Evolutionary conservation across 2,888 invertebrate genomes (phyloP).

Genomic region (Tuberolachnus salignus): DNA sequence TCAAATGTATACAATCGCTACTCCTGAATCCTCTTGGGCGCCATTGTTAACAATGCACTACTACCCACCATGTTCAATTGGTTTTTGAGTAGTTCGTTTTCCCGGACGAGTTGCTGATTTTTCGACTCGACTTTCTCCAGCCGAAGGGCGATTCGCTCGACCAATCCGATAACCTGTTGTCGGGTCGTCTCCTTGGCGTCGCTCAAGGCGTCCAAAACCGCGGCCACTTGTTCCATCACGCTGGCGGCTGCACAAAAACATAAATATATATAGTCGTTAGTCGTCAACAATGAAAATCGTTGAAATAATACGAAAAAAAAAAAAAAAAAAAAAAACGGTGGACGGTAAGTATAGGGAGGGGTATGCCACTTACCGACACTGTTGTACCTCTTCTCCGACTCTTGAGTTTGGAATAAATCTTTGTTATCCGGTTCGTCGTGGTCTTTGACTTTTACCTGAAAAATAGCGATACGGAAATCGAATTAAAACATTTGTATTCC

Average conservation of each 20-base stretch:
- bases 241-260: slow-evolving; percentile 57
- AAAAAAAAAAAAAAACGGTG: too few species aligned
- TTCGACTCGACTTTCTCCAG: slow-evolving; percentile 60
- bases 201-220: slow-evolving; percentile 61
- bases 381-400: slow-evolving; percentile 12
- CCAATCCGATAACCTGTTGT: slow-evolving; percentile 60
- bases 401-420: slow-evolving; percentile 27
- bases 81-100: slow-evolving; percentile 56
- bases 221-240: slow-evolving; percentile 61
- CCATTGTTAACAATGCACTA: background rate
- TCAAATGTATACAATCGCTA: background rate
- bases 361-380: slow-evolving; percentile 29
- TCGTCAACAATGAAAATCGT: too few species aligned
- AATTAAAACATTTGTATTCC: background rate
- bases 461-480: background rate
- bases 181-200: slow-evolving; percentile 61
- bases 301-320: too few species aligned
- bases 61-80: slow-evolving; percentile 54
- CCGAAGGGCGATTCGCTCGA: slow-evolving; percentile 60
- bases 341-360: too few species aligned
- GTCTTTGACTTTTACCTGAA: slow-evolving; percentile 38
- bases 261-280: background rate
- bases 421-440: slow-evolving; percentile 47
- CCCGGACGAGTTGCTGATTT: slow-evolving; percentile 53
- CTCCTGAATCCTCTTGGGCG: background rate